These are phyloP conservation scores for Orthosia cruda DNA, from an alignment of 2,888 invertebrate species.

Conservation along the genomic window DNA sequence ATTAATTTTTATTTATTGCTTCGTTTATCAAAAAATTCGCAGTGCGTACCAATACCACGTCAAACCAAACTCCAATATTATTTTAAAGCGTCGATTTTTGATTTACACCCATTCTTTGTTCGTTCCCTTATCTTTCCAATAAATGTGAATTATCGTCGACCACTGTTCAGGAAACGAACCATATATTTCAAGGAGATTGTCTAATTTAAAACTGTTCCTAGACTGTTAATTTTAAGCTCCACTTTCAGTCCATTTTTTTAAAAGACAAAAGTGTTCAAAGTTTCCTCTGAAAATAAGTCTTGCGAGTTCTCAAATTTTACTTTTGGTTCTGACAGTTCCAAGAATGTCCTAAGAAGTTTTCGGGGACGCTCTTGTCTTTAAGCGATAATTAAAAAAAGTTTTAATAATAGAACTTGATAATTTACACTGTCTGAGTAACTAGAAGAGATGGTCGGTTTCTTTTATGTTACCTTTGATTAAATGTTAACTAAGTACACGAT, in stretches of 20 bases:
- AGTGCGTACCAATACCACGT: constrained; percentile 61
- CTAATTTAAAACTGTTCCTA: constrained; percentile 87
- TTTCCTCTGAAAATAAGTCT: constrained; percentile 47
- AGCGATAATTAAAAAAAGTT: constrained; percentile 68
- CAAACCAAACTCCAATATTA: constrained; percentile 70
- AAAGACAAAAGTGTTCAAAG: constrained; percentile 53
- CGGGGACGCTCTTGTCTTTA: constrained; percentile 57
- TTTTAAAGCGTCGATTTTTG: constrained; percentile 81
- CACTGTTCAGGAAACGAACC: constrained; percentile 82
- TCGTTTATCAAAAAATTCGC: constrained; percentile 64
- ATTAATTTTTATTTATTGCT: constrained; percentile 60
- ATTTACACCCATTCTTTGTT: constrained; percentile 87
- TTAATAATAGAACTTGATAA: constrained; percentile 60
- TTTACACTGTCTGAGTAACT: constrained; percentile 26
- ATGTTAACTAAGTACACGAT: constrained; percentile 24
- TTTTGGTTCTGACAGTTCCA: constrained; percentile 70
- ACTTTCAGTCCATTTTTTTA: constrained; percentile 46
- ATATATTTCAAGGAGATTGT: constrained; percentile 89
- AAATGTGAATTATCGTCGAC: constrained; percentile 88
- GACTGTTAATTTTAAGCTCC: constrained; percentile 75
- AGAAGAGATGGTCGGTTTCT: constrained; percentile 30
- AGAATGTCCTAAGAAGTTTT: constrained; percentile 71
- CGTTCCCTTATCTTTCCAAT: constrained; percentile 88
- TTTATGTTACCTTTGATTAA: constrained; percentile 47
- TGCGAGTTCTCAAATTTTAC: constrained; percentile 55